These are phyloP conservation scores for Drosophila phalerata DNA, from an alignment of 2,888 invertebrate genomes.

Conservation along the genomic window DNA sequence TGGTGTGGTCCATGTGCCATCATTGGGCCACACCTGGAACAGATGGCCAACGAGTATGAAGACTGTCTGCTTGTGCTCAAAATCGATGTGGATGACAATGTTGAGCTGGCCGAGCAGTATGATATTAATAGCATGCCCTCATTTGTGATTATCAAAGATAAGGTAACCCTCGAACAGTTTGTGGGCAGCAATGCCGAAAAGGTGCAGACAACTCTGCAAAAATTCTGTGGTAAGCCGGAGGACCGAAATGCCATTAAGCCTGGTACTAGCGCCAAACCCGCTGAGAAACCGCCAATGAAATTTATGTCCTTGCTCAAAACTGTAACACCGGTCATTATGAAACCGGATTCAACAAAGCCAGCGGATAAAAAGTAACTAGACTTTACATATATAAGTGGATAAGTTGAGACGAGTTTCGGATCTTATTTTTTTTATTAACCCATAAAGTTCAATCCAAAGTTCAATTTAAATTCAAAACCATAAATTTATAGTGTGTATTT, in stretches of 20 bases:
- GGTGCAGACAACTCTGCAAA: conserved; percentile 85
- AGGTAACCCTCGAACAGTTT: conserved; percentile 89
- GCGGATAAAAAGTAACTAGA: conserved; percentile 20
- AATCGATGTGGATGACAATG: conserved; percentile 93
- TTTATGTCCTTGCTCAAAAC: conserved; percentile 31
- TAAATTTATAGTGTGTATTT: conserved; percentile 14
- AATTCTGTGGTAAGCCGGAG: conserved; percentile 58
- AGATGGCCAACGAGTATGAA: conserved; percentile 87
- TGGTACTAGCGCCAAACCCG: conserved; percentile 15
- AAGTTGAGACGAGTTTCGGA: neutral
- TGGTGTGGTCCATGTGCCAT: conserved; percentile 97
- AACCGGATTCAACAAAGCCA: neutral
- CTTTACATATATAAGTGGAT: neutral
- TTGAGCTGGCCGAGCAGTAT: conserved; percentile 91
- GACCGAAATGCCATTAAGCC: conserved; percentile 15
- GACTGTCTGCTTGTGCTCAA: conserved; percentile 87
- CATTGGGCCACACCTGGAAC: conserved; percentile 92
- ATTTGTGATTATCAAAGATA: conserved; percentile 92
- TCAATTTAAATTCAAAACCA: neutral
- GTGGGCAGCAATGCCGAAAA: conserved; percentile 92
- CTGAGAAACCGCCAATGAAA: conserved; percentile 8
- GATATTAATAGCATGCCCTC: conserved; percentile 94
- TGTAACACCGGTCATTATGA: conserved; percentile 16
- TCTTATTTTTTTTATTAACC: neutral
- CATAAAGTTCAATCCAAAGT: neutral